Percentiles rank a stretch among this genome's conserved stretches.
These are phyloP conservation scores for Caranx ignobilis DNA, from an alignment of 2,113 vertebrate genomes.

Conservation along the genomic window DNA sequence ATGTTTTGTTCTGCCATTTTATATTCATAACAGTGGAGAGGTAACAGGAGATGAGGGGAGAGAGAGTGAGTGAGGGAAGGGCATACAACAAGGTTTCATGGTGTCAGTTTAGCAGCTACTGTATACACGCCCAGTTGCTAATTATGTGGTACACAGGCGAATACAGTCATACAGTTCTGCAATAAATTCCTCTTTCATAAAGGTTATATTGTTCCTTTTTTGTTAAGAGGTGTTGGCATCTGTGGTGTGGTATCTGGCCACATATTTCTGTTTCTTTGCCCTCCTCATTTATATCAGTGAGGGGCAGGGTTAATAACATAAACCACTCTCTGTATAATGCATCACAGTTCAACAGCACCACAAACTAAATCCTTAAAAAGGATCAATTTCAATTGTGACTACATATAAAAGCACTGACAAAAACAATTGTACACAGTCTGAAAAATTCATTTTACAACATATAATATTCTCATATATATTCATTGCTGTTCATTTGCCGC, in stretches of 20 bases:
- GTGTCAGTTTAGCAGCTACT: not conserved
- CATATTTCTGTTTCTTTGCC: not conserved
- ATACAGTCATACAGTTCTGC: not conserved
- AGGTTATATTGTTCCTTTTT: not conserved
- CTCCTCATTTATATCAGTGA: not conserved
- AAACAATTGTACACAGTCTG: not conserved
- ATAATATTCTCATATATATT: not conserved
- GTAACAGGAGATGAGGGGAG: not conserved
- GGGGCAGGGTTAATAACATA: not conserved
- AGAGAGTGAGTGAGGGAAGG: not conserved
- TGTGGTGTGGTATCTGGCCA: not conserved
- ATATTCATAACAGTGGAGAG: not conserved
- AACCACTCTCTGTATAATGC: not conserved
- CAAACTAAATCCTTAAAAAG: no score
- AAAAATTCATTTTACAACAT: not conserved
- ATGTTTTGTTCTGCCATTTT: no score
- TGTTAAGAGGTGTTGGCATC: not conserved
- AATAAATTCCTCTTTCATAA: not conserved
- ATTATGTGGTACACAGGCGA: not conserved
- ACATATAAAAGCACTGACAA: not conserved
- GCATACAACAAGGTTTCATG: not conserved
- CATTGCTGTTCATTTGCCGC: conserved; percentile 9
- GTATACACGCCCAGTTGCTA: not conserved
- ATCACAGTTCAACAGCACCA: not conserved
- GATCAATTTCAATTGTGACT: no score